Conservation (phyloP, 1,140 invertebrate species). For the fruit fly (Drosophila melanogaster) region Release_6_plus_ISO1_MT NT_033779.5:9063001-9063500, state of each 20-base stretch:
- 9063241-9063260: slow-evolving; percentile 58
- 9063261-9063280: slow-evolving; percentile 53
- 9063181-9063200: slow-evolving; percentile 50
- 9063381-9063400: background rate
- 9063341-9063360: slow-evolving; percentile 7
- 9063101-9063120: background rate
- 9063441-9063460: background rate
- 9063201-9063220: slow-evolving; percentile 50
- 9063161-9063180: slow-evolving; percentile 48
- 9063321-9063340: slow-evolving; percentile 21
- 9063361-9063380: slow-evolving; percentile 6
- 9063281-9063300: slow-evolving; percentile 43
- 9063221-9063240: slow-evolving; percentile 42
- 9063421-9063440: background rate
- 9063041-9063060: slow-evolving; percentile 21
- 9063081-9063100: slow-evolving; percentile 25
- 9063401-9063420: background rate
- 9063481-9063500: background rate
- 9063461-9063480: background rate
- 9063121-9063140: slow-evolving; percentile 8
- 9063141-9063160: slow-evolving; percentile 39
- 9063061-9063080: slow-evolving; percentile 41
- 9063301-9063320: slow-evolving; percentile 46
- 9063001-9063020: slow-evolving; percentile 47
- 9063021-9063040: slow-evolving; percentile 27